These are phyloP conservation scores for Acrocephalus arundinaceus DNA, from an alignment of 2,113 vertebrate genomes.

Conservation along the genomic window DNA sequence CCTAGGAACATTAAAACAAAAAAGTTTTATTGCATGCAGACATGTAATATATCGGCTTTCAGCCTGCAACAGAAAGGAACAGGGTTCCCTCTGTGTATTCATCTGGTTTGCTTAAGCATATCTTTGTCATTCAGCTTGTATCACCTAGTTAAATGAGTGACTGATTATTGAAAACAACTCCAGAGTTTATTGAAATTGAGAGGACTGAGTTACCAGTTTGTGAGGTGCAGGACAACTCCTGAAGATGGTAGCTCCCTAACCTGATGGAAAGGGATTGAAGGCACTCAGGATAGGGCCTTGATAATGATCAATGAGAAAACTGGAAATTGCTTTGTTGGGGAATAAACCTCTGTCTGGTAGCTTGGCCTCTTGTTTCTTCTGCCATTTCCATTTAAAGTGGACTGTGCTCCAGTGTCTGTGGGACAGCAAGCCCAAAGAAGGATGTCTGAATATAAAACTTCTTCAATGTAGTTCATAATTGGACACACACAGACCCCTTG, in stretches of 20 bases:
- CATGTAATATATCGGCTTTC: slow-evolving; percentile 28
- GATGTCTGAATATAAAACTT: neutral
- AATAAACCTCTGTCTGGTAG: neutral
- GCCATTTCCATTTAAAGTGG: neutral
- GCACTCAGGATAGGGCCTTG: neutral
- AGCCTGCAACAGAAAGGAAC: slow-evolving; percentile 13
- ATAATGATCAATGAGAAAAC: neutral
- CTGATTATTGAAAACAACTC: neutral
- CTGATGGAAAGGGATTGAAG: neutral
- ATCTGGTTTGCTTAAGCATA: slow-evolving; percentile 15
- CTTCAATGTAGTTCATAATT: neutral
- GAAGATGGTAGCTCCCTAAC: neutral
- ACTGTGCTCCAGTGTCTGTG: neutral
- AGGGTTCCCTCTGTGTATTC: neutral
- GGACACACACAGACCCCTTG: neutral
- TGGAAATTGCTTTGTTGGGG: neutral
- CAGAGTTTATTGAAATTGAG: neutral
- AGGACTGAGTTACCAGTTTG: neutral
- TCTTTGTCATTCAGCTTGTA: neutral
- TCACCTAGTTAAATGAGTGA: neutral
- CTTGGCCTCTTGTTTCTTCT: neutral
- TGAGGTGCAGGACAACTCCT: neutral
- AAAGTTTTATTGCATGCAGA: slow-evolving; percentile 46
- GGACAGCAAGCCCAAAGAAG: neutral
- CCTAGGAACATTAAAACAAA: slow-evolving; percentile 45